These are phyloP conservation scores for Nannoperca obscura DNA, from an alignment of 2,797 vertebrate species.

Conservation along the genomic window DNA sequence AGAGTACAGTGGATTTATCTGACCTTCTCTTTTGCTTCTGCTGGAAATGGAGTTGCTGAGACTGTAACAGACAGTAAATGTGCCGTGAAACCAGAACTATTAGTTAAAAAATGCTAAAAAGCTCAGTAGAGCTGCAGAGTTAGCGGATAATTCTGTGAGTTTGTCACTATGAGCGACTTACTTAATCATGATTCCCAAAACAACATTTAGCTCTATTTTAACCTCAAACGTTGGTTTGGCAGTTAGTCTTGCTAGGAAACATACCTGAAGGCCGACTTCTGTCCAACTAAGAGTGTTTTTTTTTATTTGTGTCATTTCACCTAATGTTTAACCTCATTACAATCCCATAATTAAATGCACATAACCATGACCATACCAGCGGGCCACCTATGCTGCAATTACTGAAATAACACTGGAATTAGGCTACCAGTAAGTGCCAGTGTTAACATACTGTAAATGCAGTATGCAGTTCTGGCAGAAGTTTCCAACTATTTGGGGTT, in stretches of 20 bases:
- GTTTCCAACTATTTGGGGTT: not conserved
- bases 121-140: not conserved
- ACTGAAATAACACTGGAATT: slow-evolving; percentile 49
- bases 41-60: not conserved
- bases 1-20: not conserved
- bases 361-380: slow-evolving; percentile 18
- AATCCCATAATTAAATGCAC: slow-evolving; percentile 29
- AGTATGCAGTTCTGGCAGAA: slow-evolving; percentile 11
- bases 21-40: not conserved
- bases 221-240: not conserved
- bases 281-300: slow-evolving; percentile 9
- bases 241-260: slow-evolving; percentile 28
- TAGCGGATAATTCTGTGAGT: not conserved
- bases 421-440: slow-evolving; percentile 40
- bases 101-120: not conserved
- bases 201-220: slow-evolving; percentile 8
- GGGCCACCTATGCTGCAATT: slow-evolving; percentile 51
- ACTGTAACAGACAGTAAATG: slow-evolving; percentile 16
- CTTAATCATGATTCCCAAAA: slow-evolving; percentile 3
- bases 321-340: slow-evolving; percentile 57
- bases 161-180: not conserved
- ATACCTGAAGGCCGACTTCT: slow-evolving; percentile 10
- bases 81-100: slow-evolving; percentile 17
- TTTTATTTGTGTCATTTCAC: slow-evolving; percentile 35
- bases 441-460: slow-evolving; percentile 42